phyloP scores from a whole-genome alignment of 2,113 vertebrate species.

The Chlamydotis undulata region DNA sequence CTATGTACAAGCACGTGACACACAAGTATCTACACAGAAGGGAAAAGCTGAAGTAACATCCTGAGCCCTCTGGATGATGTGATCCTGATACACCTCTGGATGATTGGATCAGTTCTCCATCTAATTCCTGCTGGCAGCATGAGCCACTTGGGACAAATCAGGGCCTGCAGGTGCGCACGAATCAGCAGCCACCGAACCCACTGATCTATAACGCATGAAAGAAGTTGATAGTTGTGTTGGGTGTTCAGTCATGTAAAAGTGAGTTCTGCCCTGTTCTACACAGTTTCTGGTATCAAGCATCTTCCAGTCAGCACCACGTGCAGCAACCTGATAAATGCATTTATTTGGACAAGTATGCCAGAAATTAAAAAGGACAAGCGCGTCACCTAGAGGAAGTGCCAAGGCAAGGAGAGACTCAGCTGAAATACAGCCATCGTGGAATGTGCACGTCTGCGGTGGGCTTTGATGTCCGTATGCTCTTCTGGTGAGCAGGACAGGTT shows the following conservation, averaged over 20 bases:
- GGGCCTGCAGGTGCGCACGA: neutral
- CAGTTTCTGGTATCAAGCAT: neutral
- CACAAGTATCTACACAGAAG: no score
- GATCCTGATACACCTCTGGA: neutral
- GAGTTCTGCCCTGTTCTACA: neutral
- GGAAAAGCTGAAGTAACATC: neutral
- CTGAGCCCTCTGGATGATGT: neutral
- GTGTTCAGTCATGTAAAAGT: neutral
- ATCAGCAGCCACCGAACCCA: neutral
- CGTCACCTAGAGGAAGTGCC: neutral
- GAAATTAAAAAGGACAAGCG: neutral
- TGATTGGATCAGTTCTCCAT: neutral
- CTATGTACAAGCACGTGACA: neutral
- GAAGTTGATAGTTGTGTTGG: accelerated
- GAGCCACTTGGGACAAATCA: neutral
- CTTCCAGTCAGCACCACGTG: accelerated
- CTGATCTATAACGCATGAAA: neutral
- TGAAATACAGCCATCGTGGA: accelerated
- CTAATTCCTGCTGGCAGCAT: neutral
- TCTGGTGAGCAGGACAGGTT: neutral
- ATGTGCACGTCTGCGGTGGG: accelerated
- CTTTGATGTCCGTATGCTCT: neutral
- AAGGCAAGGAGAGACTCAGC: neutral
- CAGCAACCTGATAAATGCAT: neutral
- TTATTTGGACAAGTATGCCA: neutral